Evolutionary conservation across 2,113 vertebrate species (phyloP).

Genomic region (Nematolebias whitei): DNA sequence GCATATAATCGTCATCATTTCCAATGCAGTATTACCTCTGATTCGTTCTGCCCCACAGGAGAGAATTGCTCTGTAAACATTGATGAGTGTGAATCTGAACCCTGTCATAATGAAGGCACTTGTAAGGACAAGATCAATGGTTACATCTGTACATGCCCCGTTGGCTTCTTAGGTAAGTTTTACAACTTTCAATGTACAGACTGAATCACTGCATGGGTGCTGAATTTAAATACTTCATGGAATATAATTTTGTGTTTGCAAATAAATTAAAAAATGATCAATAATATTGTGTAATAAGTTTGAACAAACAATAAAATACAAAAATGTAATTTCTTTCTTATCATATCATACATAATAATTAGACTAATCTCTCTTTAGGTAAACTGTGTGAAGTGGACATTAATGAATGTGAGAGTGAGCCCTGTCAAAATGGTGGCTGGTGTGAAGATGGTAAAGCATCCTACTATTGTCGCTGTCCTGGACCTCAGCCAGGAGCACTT

Average conservation of each 20-base stretch:
- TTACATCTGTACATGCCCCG: constrained; percentile 84
- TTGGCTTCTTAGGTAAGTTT: constrained; percentile 85
- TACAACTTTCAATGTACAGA: not conserved
- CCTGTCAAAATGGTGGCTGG: constrained; percentile 87
- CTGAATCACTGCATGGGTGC: too few relatives aligned
- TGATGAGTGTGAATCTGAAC: constrained; percentile 86
- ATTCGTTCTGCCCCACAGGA: constrained; percentile 72
- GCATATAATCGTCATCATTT: not conserved
- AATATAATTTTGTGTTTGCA: not conserved
- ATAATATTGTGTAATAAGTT: too few relatives aligned
- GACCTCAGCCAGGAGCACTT: constrained; percentile 65
- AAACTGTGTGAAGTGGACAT: constrained; percentile 85
- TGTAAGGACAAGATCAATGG: constrained; percentile 84
- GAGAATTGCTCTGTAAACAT: constrained; percentile 86
- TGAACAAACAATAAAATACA: not conserved
- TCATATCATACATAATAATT: not conserved
- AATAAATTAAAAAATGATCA: too few relatives aligned
- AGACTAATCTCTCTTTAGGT: constrained; percentile 71
- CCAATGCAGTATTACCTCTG: not conserved
- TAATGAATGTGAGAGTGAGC: constrained; percentile 88
- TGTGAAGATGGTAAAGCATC: constrained; percentile 86
- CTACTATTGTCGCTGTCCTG: constrained; percentile 86
- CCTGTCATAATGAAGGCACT: constrained; percentile 84
- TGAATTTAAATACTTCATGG: not conserved
- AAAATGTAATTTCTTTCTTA: not conserved